These are phyloP conservation scores for Panagrolaimus sp. DNA, from an alignment of 1,140 invertebrate genomes.

Conservation along the genomic window DNA sequence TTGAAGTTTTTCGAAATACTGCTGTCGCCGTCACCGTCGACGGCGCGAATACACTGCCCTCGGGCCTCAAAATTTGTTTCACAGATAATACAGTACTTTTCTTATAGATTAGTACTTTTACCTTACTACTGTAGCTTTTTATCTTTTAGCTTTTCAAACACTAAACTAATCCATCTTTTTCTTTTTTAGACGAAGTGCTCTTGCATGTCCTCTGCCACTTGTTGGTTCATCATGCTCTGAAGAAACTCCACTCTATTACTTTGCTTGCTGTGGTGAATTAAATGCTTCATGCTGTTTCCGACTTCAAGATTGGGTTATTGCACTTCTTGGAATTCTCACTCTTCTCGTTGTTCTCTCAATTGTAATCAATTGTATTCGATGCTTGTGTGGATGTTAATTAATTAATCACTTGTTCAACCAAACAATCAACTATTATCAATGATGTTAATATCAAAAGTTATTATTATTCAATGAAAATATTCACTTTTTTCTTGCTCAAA, in stretches of 20 bases:
- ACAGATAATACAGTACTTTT: no score
- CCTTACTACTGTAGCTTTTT: no score
- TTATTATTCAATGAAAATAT: neutral
- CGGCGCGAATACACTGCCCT: no score
- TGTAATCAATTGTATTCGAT: slow-evolving; percentile 16
- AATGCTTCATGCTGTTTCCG: slow-evolving; percentile 14
- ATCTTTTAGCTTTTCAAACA: no score
- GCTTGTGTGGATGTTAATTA: slow-evolving; percentile 6
- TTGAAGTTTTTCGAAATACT: no score
- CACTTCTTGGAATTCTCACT: neutral
- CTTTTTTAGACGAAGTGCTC: slow-evolving; percentile 15
- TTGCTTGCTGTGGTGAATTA: slow-evolving; percentile 8
- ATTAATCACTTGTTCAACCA: neutral
- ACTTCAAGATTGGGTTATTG: slow-evolving; percentile 19
- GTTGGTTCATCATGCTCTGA: slow-evolving; percentile 7
- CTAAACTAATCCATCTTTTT: neutral
- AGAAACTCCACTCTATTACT: slow-evolving; percentile 1
- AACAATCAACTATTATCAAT: neutral
- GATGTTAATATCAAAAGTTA: neutral
- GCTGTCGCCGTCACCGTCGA: no score
- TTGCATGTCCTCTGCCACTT: slow-evolving; percentile 8
- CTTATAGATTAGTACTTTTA: no score
- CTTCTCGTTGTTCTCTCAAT: slow-evolving; percentile 7
- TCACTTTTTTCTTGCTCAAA: slow-evolving; percentile 16
- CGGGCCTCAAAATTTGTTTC: no score